Evolutionary conservation across 2,797 vertebrate genomes (phyloP).

Genomic region (Scomberomorus guttatus): DNA sequence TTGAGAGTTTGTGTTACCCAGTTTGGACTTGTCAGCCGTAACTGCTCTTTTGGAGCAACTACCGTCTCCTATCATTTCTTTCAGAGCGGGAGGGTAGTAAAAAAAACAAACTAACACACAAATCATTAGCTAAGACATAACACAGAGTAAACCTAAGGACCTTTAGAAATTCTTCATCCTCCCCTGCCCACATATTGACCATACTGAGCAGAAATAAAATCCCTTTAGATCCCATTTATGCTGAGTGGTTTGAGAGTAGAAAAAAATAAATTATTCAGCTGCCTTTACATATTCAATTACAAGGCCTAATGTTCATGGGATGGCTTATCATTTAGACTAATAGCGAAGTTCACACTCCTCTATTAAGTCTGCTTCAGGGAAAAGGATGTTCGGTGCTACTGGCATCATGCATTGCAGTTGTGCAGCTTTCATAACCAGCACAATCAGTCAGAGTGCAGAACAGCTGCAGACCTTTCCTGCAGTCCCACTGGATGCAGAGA

Average conservation of each 20-base stretch:
- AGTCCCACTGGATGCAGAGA: constrained; percentile 31
- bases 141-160: constrained; percentile 46
- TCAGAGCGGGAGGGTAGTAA: neutral
- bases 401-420: constrained; percentile 49
- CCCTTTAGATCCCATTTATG: constrained; percentile 55
- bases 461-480: constrained; percentile 31
- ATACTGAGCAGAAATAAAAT: constrained; percentile 56
- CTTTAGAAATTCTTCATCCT: constrained; percentile 36
- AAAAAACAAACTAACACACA: constrained; percentile 30
- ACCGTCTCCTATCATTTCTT: constrained; percentile 33
- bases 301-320: constrained; percentile 55
- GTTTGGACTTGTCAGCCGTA: constrained; percentile 65
- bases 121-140: constrained; percentile 31
- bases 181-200: constrained; percentile 45
- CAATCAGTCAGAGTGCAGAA: constrained; percentile 22
- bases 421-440: constrained; percentile 12
- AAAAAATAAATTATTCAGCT: constrained; percentile 25
- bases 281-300: constrained; percentile 42
- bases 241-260: constrained; percentile 14
- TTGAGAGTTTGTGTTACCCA: constrained; percentile 73
- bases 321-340: constrained; percentile 40
- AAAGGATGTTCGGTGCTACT: constrained; percentile 6
- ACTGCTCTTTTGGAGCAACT: constrained; percentile 48
- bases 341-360: constrained; percentile 27
- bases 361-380: constrained; percentile 35